A percentile compares a stretch with the other conserved stretches of the same genome.
Evolutionary conservation across 2,888 invertebrate species (phyloP).

Genomic region (Drosophila subsilvestris): DNA sequence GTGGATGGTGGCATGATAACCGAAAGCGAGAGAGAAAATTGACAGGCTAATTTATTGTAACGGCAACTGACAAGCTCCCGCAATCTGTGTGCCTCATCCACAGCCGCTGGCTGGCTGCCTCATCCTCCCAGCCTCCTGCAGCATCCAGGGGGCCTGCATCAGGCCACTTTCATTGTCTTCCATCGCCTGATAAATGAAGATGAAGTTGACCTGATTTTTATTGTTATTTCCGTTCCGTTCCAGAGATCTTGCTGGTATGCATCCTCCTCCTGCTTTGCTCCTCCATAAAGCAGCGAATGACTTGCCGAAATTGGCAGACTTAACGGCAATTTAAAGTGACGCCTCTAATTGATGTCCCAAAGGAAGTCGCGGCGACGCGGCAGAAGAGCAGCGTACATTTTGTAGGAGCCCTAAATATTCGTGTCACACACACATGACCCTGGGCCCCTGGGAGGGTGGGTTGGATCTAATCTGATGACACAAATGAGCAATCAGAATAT

Average conservation of each 20-base stretch:
- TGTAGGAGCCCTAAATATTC: conserved; percentile 26
- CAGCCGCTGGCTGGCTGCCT: background rate
- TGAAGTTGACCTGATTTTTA: conserved; percentile 65
- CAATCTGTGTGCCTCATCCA: conserved; percentile 10
- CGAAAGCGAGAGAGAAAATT: conserved; percentile 43
- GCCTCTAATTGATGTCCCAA: conserved; percentile 47
- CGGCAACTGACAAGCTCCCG: conserved; percentile 68
- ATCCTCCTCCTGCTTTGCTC: conserved; percentile 1
- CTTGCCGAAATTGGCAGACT: conserved; percentile 66
- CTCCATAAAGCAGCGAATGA: conserved; percentile 39
- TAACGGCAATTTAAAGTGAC: conserved; percentile 68
- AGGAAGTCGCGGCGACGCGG: conserved; percentile 4
- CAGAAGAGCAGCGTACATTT: conserved; percentile 7
- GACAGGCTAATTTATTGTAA: conserved; percentile 75
- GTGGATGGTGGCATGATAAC: conserved; percentile 24
- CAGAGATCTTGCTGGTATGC: conserved; percentile 18
- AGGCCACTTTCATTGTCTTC: conserved; percentile 62
- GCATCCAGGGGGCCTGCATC: conserved; percentile 8
- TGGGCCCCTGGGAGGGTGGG: background rate
- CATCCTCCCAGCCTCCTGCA: conserved; percentile 5
- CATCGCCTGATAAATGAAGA: conserved; percentile 62
- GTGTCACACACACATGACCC: conserved; percentile 28
- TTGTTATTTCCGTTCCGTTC: conserved; percentile 36
- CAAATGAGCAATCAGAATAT: conserved; percentile 64
- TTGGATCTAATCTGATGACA: conserved; percentile 66